A percentile compares a stretch with the other conserved stretches of the same genome.
Conservation (phyloP, 2,888 invertebrate species). For the Drosophila mimica region DNA sequence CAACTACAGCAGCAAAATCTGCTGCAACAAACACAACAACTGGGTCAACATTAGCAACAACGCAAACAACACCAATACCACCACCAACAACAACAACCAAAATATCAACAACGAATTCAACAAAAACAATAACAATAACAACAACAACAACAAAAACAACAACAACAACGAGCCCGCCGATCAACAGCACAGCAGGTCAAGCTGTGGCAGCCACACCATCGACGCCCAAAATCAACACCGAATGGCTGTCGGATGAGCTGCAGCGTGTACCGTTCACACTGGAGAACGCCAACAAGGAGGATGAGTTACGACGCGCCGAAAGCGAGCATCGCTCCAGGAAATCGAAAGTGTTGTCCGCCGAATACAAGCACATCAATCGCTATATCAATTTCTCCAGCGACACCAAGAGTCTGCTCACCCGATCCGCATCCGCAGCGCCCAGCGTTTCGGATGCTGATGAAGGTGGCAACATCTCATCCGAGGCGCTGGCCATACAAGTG, state of each 20-base stretch:
- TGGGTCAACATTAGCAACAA: slow-evolving; percentile 2
- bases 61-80: background rate
- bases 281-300: slow-evolving; percentile 82
- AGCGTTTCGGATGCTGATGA: slow-evolving; percentile 71
- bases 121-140: background rate
- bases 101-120: slow-evolving; percentile 1
- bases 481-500: slow-evolving; percentile 83
- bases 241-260: slow-evolving; percentile 65
- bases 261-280: slow-evolving; percentile 77
- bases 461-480: slow-evolving; percentile 82
- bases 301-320: slow-evolving; percentile 79
- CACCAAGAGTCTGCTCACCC: slow-evolving; percentile 81
- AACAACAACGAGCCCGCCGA: slow-evolving; percentile 22
- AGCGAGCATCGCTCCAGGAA: slow-evolving; percentile 82
- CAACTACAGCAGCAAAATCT: slow-evolving; percentile 4
- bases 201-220: slow-evolving; percentile 56
- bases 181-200: slow-evolving; percentile 26
- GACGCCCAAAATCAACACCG: slow-evolving; percentile 68
- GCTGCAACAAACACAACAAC: background rate
- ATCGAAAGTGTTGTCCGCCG: slow-evolving; percentile 82
- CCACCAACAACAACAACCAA: background rate
- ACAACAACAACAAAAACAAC: slow-evolving; percentile 3
- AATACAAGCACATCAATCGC: slow-evolving; percentile 82
- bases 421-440: slow-evolving; percentile 80
- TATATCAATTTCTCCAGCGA: slow-evolving; percentile 82